phyloP scores from a whole-genome alignment of 2,797 vertebrate species.

The Pangasius larnaudii region DNA sequence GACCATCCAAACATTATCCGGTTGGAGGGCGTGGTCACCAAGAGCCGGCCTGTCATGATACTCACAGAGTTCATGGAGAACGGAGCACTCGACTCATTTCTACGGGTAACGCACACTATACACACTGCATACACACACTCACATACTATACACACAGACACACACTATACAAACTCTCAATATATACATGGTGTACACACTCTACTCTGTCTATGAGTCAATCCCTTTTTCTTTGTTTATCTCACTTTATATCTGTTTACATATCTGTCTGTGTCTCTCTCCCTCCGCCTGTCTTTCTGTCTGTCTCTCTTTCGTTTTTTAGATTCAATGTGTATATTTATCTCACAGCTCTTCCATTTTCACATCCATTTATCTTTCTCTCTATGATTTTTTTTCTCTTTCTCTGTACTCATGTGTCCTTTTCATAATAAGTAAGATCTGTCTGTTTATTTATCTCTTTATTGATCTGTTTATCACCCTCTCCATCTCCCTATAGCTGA shows the following conservation, averaged over 20 bases:
- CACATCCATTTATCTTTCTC: background rate
- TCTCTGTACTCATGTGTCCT: background rate
- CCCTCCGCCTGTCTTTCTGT: background rate
- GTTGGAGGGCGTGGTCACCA: constrained; percentile 96
- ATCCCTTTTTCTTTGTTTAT: background rate
- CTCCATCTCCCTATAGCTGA: constrained; percentile 78
- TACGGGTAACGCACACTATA: constrained; percentile 81
- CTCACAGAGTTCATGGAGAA: constrained; percentile 99
- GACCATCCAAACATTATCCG: constrained; percentile 98
- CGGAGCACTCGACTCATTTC: constrained; percentile 93
- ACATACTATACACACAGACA: background rate
- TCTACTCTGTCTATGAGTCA: background rate
- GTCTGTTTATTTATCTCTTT: constrained; percentile 14
- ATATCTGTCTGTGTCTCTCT: background rate
- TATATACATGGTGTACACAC: background rate
- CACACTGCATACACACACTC: no score
- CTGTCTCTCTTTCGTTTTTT: background rate
- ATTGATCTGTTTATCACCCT: constrained; percentile 9
- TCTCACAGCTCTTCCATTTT: background rate
- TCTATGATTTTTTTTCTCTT: background rate
- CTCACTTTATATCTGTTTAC: background rate
- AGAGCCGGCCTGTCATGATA: constrained; percentile 98
- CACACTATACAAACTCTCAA: background rate
- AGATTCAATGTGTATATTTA: background rate
- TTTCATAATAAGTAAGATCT: background rate